A percentile compares a stretch with the other conserved stretches of the same genome.
Evolutionary conservation across 1,140 invertebrate genomes (phyloP).

Genomic region (Drosophila kanapiae): DNA sequence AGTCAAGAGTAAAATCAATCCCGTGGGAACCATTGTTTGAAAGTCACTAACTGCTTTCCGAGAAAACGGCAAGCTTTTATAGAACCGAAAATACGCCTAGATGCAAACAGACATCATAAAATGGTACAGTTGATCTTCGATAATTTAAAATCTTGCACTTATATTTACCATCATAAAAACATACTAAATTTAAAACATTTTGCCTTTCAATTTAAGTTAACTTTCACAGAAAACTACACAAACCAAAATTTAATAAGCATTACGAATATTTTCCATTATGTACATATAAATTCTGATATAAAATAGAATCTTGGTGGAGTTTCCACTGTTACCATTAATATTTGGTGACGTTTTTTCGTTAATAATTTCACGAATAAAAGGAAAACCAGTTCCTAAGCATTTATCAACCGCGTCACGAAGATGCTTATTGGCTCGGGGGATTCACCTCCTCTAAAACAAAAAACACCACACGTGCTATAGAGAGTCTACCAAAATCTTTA

Average conservation of each 20-base stretch:
- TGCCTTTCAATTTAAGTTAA: background rate
- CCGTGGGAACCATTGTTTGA: conserved; percentile 34
- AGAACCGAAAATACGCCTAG: conserved; percentile 16
- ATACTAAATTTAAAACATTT: too few relatives aligned
- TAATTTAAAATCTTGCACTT: background rate
- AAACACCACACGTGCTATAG: conserved; percentile 8
- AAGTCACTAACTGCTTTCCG: conserved; percentile 34
- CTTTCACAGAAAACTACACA: background rate
- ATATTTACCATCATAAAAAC: background rate
- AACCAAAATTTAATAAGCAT: too few relatives aligned
- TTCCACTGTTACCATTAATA: background rate
- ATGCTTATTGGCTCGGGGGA: conserved; percentile 11
- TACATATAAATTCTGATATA: background rate
- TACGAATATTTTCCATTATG: background rate
- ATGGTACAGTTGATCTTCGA: conserved; percentile 2
- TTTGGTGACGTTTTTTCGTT: conserved; percentile 33
- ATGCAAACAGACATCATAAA: conserved; percentile 12
- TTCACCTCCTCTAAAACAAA: conserved; percentile 18
- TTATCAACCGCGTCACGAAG: conserved; percentile 17
- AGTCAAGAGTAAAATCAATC: conserved; percentile 22
- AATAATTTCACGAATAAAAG: conserved; percentile 17
- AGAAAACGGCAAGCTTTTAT: conserved; percentile 31
- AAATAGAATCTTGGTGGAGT: background rate
- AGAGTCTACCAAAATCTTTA: background rate
- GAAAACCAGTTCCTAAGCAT: conserved; percentile 30